Evolutionary conservation across 2,113 vertebrate species (phyloP), one percentile per base, ranked within the genome.

Genomic region (Pterophyllum scalare): DNA sequence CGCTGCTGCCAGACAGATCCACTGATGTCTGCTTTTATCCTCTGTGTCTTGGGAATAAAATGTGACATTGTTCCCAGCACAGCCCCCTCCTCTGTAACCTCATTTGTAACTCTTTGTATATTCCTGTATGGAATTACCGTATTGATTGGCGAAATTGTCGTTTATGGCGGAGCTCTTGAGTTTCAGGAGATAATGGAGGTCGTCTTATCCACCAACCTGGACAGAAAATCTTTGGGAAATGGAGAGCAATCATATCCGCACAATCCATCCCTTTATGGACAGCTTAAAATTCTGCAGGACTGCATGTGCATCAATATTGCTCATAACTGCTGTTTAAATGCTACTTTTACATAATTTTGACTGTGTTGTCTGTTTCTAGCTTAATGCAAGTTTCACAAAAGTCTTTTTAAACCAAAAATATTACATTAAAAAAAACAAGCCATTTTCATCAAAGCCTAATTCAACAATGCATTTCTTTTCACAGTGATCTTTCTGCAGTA

Each of bases 121-220:
- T 91, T 93, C 89, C 89, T 65, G 92, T 91, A 93, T 94, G 84
- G 95, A 93, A 94, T 93, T 85, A 94, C 91, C 20, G 84, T 86
- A 94, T 94, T 82, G 92, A 94, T 94, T 72, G 89, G 82, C 20
- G 12, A 85, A 94, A 92, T 84, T 81, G 86, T 82, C 82, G 56
- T 89, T 93, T 91, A 91, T 88, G 89, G 89, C 64, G 11, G 43
- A 75, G 86, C 79, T 91, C 93, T 93, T 85, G 86, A 88, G 92
- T 95, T 94, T 93, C 93, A 93, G 88, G 82, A 83, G 91, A 91
- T 91, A 94, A 95, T 94, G 89, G 92, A 82, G 88, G 90, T 80
- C 38, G 82, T 82, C 83, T 88, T 93, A 88, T 92, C 82, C 90
- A 79, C 82, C 87, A 54, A 84, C 64, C 31, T 8, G 72, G 91